Evolutionary conservation across 2,888 invertebrate species (phyloP).

Genomic region (Folsomia manolachei): DNA sequence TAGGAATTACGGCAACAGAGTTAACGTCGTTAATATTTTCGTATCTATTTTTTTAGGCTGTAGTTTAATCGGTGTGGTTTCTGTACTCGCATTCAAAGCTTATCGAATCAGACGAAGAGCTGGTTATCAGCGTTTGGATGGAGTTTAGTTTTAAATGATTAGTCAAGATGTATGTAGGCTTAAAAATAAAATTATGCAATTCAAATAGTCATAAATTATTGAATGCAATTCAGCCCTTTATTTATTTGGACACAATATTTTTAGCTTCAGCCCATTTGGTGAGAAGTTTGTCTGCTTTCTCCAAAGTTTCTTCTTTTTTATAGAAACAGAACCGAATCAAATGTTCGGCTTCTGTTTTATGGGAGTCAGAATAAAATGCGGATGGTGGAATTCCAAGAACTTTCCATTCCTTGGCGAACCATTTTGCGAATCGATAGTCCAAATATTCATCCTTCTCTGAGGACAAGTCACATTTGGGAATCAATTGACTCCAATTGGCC

Average conservation of each 20-base stretch:
- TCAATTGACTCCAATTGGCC: constrained; percentile 80
- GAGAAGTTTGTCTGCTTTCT: constrained; percentile 19
- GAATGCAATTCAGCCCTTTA: too few relatives aligned
- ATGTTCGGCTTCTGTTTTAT: constrained; percentile 78
- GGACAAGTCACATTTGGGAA: constrained; percentile 66
- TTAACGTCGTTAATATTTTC: too few relatives aligned
- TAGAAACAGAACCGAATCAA: constrained; percentile 91
- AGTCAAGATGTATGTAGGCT: too few relatives aligned
- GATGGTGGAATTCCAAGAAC: constrained; percentile 92
- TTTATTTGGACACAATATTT: not conserved
- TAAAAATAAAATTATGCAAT: too few relatives aligned
- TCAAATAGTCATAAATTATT: too few relatives aligned
- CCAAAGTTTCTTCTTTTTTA: constrained; percentile 57
- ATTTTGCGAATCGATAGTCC: constrained; percentile 92
- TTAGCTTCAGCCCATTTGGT: constrained; percentile 10
- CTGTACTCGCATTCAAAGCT: too few relatives aligned
- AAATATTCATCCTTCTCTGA: constrained; percentile 69
- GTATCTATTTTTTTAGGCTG: too few relatives aligned
- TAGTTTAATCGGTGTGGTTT: too few relatives aligned
- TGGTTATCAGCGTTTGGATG: too few relatives aligned
- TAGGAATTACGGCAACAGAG: too few relatives aligned
- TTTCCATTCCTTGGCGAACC: constrained; percentile 88
- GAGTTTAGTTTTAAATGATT: too few relatives aligned
- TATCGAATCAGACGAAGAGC: too few relatives aligned
- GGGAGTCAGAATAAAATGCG: constrained; percentile 79